Evolutionary conservation across 2,888 invertebrate species (phyloP).

Genomic region (Diloba caeruleocephala): DNA sequence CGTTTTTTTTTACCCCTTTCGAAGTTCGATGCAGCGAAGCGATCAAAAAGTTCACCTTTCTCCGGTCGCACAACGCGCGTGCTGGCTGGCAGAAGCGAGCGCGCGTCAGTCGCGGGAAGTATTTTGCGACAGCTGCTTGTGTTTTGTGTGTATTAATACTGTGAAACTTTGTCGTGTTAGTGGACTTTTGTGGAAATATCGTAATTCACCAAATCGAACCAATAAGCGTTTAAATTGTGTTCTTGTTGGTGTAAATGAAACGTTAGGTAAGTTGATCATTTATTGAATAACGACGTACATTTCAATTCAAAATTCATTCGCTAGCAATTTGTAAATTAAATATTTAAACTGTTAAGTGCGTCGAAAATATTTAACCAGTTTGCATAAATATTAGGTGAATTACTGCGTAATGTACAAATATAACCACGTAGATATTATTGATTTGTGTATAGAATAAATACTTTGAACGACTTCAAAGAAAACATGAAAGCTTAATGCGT

Average conservation of each 20-base stretch:
- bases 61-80: conserved; percentile 33
- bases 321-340: background rate
- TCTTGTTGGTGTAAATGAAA: background rate
- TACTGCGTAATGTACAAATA: background rate
- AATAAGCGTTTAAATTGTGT: conserved; percentile 17
- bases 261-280: background rate
- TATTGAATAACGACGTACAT: background rate
- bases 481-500: no score
- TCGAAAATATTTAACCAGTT: conserved; percentile 17
- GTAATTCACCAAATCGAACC: conserved; percentile 16
- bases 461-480: background rate
- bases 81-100: conserved; percentile 40
- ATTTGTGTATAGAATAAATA: background rate
- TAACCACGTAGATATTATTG: no score
- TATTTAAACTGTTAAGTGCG: conserved; percentile 20
- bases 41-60: conserved; percentile 53
- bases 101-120: conserved; percentile 30
- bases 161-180: conserved; percentile 50
- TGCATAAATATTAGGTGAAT: background rate
- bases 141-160: conserved; percentile 38
- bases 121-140: conserved; percentile 24
- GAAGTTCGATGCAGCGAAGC: conserved; percentile 44
- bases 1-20: conserved; percentile 41
- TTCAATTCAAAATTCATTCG: background rate
- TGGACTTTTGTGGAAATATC: conserved; percentile 38